phyloP scores from a whole-genome alignment of 37 sponge, comb jelly and placozoan genomes.

The Oopsacas minuta region DNA sequence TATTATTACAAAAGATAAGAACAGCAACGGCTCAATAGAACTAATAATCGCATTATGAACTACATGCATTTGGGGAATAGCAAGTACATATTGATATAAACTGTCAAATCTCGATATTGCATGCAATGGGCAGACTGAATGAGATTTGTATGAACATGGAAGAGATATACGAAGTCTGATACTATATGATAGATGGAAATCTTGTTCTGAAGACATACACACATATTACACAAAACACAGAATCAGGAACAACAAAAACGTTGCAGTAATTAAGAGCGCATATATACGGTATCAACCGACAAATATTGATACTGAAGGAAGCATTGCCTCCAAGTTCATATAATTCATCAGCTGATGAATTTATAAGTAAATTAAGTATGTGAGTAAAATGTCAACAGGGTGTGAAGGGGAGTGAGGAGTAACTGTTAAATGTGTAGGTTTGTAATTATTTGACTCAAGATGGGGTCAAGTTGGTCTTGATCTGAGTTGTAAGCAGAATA shows the following conservation, averaged over 20 bases:
- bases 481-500: not conserved
- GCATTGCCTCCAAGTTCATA: conserved; percentile 12
- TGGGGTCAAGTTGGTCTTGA: conserved; percentile 1
- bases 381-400: not conserved
- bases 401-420: not conserved
- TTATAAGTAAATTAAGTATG: not conserved
- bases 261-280: not conserved
- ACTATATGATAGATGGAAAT: conserved; percentile 9
- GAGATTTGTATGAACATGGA: conserved; percentile 12
- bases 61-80: not conserved
- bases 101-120: conserved; percentile 16
- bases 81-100: not conserved
- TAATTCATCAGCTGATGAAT: not conserved
- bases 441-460: not conserved
- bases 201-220: not conserved
- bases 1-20: not conserved
- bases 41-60: not conserved
- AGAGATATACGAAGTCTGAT: conserved; percentile 20
- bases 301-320: conserved; percentile 12
- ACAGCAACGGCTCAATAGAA: not conserved
- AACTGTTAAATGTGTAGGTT: not conserved
- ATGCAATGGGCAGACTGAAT: not conserved
- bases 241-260: conserved; percentile 8
- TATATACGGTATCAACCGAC: not conserved
- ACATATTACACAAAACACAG: not conserved